Evolutionary conservation across 2,797 vertebrate species (phyloP).

Genomic region (Gymnopithys bicolor): DNA sequence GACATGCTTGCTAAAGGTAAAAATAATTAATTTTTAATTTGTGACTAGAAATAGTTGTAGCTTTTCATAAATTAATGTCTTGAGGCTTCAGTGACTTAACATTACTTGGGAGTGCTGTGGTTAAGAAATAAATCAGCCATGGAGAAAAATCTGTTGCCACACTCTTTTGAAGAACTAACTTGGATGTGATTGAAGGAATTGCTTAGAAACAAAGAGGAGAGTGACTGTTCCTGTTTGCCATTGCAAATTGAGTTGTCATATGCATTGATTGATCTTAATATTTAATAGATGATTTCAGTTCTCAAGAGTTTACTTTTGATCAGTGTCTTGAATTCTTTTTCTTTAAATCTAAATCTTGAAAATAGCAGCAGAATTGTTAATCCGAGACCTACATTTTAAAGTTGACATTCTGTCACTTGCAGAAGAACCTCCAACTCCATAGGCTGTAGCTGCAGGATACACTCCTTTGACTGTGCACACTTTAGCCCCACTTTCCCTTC

Average conservation of each 20-base stretch:
- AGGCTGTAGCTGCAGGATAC: neutral
- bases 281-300: neutral
- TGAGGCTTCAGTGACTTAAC: neutral
- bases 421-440: fast-evolving
- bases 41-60: neutral
- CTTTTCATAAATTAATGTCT: neutral
- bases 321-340: neutral
- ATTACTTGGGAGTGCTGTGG: neutral
- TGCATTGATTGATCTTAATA: neutral
- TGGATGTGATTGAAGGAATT: neutral
- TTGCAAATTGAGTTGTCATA: conserved; percentile 8
- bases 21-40: neutral
- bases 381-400: neutral
- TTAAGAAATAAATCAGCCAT: neutral
- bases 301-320: neutral
- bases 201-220: neutral
- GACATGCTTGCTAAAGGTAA: neutral
- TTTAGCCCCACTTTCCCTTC: neutral
- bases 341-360: neutral
- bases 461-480: neutral
- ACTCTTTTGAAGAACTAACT: neutral
- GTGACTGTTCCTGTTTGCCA: neutral
- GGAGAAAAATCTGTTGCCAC: conserved; percentile 15
- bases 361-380: neutral
- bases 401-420: neutral